Conservation (phyloP, 2,113 vertebrate species). For the Charadrius vociferus region DNA sequence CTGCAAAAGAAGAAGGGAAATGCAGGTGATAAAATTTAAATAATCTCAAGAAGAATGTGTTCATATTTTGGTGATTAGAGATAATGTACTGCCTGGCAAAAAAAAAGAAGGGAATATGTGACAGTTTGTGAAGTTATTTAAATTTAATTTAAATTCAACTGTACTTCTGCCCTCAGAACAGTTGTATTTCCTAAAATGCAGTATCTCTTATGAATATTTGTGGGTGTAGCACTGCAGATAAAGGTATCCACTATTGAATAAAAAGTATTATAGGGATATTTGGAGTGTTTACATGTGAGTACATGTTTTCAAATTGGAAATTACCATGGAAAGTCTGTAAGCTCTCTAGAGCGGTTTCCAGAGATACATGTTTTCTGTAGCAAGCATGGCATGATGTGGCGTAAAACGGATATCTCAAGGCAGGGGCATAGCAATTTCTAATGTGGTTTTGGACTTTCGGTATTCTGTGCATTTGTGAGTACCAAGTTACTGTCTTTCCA, state of each 20-base stretch:
- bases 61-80: neutral
- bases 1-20: neutral
- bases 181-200: neutral
- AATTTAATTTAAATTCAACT: neutral
- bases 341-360: neutral
- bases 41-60: neutral
- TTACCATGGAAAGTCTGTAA: neutral
- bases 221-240: neutral
- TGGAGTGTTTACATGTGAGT: neutral
- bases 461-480: neutral
- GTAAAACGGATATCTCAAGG: neutral
- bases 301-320: neutral
- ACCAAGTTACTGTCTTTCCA: neutral
- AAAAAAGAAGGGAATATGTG: neutral
- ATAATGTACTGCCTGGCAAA: neutral
- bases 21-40: neutral
- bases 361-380: neutral
- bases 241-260: neutral
- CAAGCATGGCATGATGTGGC: rapidly evolving
- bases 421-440: neutral
- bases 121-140: neutral
- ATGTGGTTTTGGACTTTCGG: neutral
- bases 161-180: neutral
- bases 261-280: neutral
- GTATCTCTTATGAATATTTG: neutral